These are phyloP conservation scores for Tachuris rubrigastra DNA, from an alignment of 2,113 vertebrate species.

Conservation along the genomic window DNA sequence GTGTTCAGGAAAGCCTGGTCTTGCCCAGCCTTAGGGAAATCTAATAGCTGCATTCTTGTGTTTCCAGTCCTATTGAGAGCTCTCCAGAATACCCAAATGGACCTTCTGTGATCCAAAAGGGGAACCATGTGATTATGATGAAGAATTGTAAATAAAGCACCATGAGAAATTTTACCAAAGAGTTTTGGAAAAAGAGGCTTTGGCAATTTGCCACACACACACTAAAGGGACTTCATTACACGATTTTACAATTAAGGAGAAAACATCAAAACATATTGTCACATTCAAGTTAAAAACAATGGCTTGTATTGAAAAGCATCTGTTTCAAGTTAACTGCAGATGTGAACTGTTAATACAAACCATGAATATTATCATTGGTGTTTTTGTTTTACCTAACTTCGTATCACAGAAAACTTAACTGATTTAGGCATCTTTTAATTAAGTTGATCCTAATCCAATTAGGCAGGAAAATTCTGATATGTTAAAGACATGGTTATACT, in stretches of 20 bases:
- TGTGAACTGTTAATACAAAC: slow-evolving; percentile 74
- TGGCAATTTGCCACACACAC: slow-evolving; percentile 67
- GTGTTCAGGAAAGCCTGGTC: not conserved
- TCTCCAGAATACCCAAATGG: not conserved
- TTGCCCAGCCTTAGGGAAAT: not conserved
- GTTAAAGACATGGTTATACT: slow-evolving; percentile 47
- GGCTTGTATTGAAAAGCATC: slow-evolving; percentile 49
- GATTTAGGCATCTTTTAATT: slow-evolving; percentile 72
- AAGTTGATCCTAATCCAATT: slow-evolving; percentile 74
- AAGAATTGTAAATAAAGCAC: not conserved
- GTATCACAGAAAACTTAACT: slow-evolving; percentile 71
- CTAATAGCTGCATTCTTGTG: not conserved
- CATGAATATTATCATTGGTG: slow-evolving; percentile 62
- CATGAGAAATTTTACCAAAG: slow-evolving; percentile 46
- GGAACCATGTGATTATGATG: not conserved
- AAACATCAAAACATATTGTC: slow-evolving; percentile 77
- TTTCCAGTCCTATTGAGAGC: not conserved
- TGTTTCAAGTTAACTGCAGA: slow-evolving; percentile 76
- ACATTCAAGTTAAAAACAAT: slow-evolving; percentile 71
- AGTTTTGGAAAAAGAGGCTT: slow-evolving; percentile 48
- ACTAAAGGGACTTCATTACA: slow-evolving; percentile 63
- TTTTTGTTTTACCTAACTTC: slow-evolving; percentile 59
- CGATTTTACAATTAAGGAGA: slow-evolving; percentile 73
- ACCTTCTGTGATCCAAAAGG: not conserved
- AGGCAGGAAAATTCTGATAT: slow-evolving; percentile 67